These are phyloP conservation scores for Tachypleus tridentatus DNA, from an alignment of 1,140 invertebrate species.

Conservation along the genomic window DNA sequence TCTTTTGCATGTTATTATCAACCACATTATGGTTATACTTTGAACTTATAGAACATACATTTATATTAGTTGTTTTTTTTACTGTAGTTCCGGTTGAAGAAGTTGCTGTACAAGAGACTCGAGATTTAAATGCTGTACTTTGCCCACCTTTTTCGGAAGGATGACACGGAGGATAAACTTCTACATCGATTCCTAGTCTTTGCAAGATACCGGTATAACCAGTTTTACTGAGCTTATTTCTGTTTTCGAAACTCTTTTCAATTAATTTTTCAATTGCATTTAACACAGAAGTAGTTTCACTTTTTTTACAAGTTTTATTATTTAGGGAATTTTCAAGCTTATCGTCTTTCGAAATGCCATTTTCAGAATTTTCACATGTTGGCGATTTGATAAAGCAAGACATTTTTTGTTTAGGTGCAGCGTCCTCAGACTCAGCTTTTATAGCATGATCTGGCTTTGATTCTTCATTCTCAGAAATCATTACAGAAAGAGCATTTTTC, in stretches of 20 bases:
- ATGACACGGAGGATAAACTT: conserved; percentile 29
- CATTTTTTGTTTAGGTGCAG: too few relatives aligned
- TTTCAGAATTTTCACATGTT: neutral
- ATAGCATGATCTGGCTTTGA: neutral
- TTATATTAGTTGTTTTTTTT: too few relatives aligned
- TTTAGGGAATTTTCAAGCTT: neutral
- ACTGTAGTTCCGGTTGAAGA: too few relatives aligned
- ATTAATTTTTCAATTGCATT: conserved; percentile 93
- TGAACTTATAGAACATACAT: too few relatives aligned
- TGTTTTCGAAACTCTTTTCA: conserved; percentile 89
- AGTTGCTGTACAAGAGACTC: too few relatives aligned
- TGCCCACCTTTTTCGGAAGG: conserved; percentile 43
- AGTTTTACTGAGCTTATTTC: conserved; percentile 32
- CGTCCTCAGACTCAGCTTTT: neutral
- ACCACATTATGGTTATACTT: too few relatives aligned
- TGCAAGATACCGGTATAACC: conserved; percentile 69
- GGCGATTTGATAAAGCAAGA: neutral
- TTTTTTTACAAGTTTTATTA: neutral
- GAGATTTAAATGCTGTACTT: conserved; percentile 51
- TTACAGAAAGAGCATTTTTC: conserved; percentile 8
- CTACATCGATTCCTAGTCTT: conserved; percentile 79
- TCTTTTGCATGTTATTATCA: too few relatives aligned
- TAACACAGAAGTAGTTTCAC: conserved; percentile 52
- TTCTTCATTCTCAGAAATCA: neutral
- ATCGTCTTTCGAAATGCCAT: neutral